Percentiles rank a stretch among this genome's conserved stretches.
Evolutionary conservation across 1,140 invertebrate genomes (phyloP).

Genomic region (Micrasema longulum): DNA sequence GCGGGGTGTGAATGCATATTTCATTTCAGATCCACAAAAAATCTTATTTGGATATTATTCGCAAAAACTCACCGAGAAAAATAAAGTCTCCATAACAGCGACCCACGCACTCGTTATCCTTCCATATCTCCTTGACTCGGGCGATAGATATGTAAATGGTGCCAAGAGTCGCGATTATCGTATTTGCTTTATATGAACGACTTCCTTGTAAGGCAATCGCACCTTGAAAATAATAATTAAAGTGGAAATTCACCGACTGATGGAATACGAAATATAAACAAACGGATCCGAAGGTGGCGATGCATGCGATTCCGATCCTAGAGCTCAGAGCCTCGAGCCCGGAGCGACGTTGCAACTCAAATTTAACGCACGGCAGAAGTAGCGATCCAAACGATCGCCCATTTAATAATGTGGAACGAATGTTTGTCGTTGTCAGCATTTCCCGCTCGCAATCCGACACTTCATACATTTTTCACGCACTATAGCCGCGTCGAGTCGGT

Average conservation of each 20-base stretch:
- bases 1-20: neutral
- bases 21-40: neutral
- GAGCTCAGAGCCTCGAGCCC: neutral
- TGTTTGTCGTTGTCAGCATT: conserved; percentile 24
- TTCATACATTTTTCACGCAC: conserved; percentile 33
- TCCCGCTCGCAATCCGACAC: conserved; percentile 20
- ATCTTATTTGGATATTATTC: too few species aligned
- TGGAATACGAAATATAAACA: conserved; percentile 27
- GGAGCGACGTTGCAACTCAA: conserved; percentile 15
- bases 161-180: conserved; percentile 11
- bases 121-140: conserved; percentile 15
- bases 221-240: conserved; percentile 19
- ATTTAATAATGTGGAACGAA: conserved; percentile 33
- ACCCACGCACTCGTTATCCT: conserved; percentile 23
- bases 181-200: conserved; percentile 15
- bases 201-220: conserved; percentile 12
- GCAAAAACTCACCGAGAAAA: neutral
- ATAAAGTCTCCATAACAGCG: conserved; percentile 1
- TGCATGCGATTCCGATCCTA: too few species aligned
- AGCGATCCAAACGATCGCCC: conserved; percentile 17
- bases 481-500: neutral
- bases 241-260: neutral
- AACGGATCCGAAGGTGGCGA: neutral
- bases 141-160: conserved; percentile 31
- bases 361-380: conserved; percentile 23